A percentile compares a stretch with the other conserved stretches of the same genome.
Evolutionary conservation across 2,113 vertebrate species (phyloP).

Genomic region (Oplegnathus fasciatus): DNA sequence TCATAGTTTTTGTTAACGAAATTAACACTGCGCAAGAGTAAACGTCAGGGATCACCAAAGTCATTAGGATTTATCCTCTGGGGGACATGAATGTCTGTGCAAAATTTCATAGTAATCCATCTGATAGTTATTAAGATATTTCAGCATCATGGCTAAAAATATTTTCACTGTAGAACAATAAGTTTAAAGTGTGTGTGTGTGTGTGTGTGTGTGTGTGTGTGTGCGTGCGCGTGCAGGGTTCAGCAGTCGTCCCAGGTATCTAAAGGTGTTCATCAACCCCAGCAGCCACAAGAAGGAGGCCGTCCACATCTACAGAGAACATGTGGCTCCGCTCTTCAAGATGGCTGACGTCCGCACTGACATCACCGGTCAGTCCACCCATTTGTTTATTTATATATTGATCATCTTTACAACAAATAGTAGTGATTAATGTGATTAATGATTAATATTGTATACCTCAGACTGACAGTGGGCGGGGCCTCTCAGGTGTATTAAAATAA

Average conservation of each 20-base stretch:
- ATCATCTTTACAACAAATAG: not conserved
- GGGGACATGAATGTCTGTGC: too few relatives aligned
- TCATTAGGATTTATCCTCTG: too few relatives aligned
- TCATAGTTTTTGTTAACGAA: too few relatives aligned
- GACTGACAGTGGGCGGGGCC: not conserved
- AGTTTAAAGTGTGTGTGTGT: slow-evolving; percentile 8
- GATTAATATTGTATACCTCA: not conserved
- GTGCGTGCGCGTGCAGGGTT: slow-evolving; percentile 82
- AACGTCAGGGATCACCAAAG: too few relatives aligned
- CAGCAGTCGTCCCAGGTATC: slow-evolving; percentile 88
- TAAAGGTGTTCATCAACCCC: slow-evolving; percentile 97
- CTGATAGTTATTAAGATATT: too few relatives aligned
- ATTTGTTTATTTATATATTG: not conserved
- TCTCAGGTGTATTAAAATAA: not conserved
- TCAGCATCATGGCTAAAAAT: too few relatives aligned
- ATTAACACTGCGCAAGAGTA: too few relatives aligned
- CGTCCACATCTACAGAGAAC: slow-evolving; percentile 88
- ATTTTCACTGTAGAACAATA: too few relatives aligned
- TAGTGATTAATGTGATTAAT: too few relatives aligned
- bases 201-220: slow-evolving; percentile 20
- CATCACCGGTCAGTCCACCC: slow-evolving; percentile 88
- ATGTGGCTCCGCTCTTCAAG: slow-evolving; percentile 95
- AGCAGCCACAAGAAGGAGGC: slow-evolving; percentile 94
- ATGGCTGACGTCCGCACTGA: slow-evolving; percentile 92
- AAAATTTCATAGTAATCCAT: too few relatives aligned